Conservation (phyloP, 1,140 invertebrate species). For the Euura lappo region DNA sequence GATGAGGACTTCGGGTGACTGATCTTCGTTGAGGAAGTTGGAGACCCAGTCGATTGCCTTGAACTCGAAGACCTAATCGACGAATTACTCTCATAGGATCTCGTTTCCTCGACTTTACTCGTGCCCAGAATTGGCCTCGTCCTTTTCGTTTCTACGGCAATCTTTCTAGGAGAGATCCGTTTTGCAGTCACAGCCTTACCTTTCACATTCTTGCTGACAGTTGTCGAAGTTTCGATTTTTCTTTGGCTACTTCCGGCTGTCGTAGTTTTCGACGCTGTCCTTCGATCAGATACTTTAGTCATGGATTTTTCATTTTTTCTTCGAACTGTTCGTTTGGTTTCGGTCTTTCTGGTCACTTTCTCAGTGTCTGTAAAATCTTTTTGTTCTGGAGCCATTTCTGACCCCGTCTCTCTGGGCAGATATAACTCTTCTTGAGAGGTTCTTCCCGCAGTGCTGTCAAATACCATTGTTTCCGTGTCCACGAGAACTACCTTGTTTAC, state of each 20-base stretch:
- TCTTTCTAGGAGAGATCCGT: background rate
- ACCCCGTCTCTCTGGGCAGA: background rate
- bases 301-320: slow-evolving; percentile 1
- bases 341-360: background rate
- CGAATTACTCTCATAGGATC: background rate
- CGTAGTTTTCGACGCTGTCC: background rate
- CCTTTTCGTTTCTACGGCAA: background rate
- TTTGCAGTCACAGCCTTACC: background rate
- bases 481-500: slow-evolving; percentile 48
- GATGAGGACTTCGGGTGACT: slow-evolving; percentile 32
- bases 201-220: background rate
- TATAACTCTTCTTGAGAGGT: slow-evolving; percentile 23
- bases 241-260: background rate
- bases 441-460: slow-evolving; percentile 21
- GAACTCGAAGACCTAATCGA: background rate
- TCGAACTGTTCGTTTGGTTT: slow-evolving; percentile 11
- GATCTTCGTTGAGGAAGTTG: background rate
- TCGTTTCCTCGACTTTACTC: background rate
- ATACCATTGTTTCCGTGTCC: slow-evolving; percentile 28
- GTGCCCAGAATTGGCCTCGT: background rate
- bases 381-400: background rate
- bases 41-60: background rate
- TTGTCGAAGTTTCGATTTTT: no score
- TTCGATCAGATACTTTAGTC: background rate
- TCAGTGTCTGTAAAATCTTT: background rate